Base-by-base conservation (phyloP, 2,113 vertebrate genomes). In the Thryonomys swinderianus region DNA sequence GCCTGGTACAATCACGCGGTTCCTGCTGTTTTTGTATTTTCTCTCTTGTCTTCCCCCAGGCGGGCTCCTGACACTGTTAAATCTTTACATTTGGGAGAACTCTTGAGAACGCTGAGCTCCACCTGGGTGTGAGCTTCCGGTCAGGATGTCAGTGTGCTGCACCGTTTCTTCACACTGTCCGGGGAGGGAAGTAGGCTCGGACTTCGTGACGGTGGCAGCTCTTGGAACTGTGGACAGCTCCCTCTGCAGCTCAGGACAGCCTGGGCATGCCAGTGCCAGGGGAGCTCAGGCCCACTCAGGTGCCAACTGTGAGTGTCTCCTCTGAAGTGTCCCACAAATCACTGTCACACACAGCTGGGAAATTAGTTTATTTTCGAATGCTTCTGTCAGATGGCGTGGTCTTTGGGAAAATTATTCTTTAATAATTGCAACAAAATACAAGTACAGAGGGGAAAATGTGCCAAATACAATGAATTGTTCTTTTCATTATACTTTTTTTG, bases 381-480 rank as follows among this genome's bases (percentile, higher is more conserved):
- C n/a, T 85, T 81, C 59, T 88, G 57, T 95, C 74, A 85, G 64
- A 34, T 90, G 79, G 81, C 81, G 53, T 30, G 59, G 32, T 73
- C 86, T 94, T 79, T 85, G 59, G 80, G 51, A 89, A 94, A 93
- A 84, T 13, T 73, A 17, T 85, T 86, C 90, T 90, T 74, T 42
- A 13, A 89, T 92, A 88, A 85, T 83, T 92, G 53, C 37, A 92
- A 48, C 32, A 17, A 62, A 88, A 95, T 53, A 30, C 48, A 92
- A 57, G 55, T 34, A 78, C 13, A 91, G 83, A 74, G 45, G 78
- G 40, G 40, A 76, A 95, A 71, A 71, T 69, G 85, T 76, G 55
- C 78, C 95, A 95, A 94, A 27, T 76, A 16, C 25, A 80, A 91
- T 93, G 78, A 92, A 23, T 95, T 91, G 92, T 91, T 93, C 32